Conservation (phyloP, 2,888 invertebrate genomes). For the Heliconius charithonia region DNA sequence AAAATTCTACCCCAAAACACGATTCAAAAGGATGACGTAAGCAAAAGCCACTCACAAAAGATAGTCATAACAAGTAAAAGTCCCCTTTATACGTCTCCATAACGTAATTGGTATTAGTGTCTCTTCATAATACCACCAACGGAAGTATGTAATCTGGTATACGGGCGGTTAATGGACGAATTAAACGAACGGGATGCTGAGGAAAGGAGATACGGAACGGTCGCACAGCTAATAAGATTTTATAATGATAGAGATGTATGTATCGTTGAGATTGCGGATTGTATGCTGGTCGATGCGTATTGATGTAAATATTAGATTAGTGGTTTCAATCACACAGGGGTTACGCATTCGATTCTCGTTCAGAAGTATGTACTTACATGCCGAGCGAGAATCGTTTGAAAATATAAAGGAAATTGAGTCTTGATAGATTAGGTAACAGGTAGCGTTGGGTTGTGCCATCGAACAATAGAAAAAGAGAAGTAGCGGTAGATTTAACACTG, state of each 20-base stretch:
- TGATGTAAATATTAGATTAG: too few species aligned
- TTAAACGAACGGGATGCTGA: constrained; percentile 58
- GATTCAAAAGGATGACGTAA: background rate
- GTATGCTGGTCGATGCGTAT: background rate
- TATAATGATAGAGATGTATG: constrained; percentile 20
- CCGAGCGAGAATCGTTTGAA: too few species aligned
- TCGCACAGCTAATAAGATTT: constrained; percentile 39
- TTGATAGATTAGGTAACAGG: too few species aligned
- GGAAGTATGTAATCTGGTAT: constrained; percentile 77
- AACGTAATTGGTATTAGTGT: constrained; percentile 48
- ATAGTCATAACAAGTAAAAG: constrained; percentile 7
- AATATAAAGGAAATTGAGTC: too few species aligned
- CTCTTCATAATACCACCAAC: constrained; percentile 49
- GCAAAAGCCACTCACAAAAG: background rate
- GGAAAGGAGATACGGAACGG: constrained; percentile 44
- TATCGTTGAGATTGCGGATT: constrained; percentile 4
- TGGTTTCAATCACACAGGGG: too few species aligned
- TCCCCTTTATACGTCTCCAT: constrained; percentile 41
- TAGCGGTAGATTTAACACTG: too few species aligned
- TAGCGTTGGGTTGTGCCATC: too few species aligned
- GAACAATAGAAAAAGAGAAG: too few species aligned
- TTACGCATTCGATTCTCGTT: too few species aligned
- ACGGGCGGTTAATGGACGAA: constrained; percentile 74
- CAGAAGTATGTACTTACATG: too few species aligned
- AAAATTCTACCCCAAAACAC: background rate